A percentile compares a stretch with the other conserved stretches of the same genome.
phyloP scores from a whole-genome alignment of 1,140 invertebrate species.

The Apocrypta bakeri region DNA sequence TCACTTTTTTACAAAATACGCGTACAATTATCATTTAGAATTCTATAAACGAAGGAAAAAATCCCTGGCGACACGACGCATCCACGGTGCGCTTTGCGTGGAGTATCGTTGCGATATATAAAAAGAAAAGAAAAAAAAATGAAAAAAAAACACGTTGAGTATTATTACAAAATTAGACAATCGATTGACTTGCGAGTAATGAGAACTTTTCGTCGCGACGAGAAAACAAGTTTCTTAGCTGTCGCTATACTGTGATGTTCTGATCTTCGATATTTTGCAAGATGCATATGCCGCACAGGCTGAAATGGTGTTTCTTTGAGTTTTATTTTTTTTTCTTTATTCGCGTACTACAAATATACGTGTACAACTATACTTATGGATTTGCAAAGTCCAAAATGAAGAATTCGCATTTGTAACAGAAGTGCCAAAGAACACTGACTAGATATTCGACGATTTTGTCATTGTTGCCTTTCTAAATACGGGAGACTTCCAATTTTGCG shows the following conservation, averaged over 20 bases:
- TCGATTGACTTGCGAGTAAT: conserved; percentile 59
- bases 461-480: conserved; percentile 46
- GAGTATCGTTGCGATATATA: conserved; percentile 57
- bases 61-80: conserved; percentile 30
- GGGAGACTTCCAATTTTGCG: conserved; percentile 39
- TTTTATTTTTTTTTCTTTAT: conserved; percentile 37
- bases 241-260: conserved; percentile 50
- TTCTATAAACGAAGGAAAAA: conserved; percentile 44
- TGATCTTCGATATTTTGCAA: conserved; percentile 47
- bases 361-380: conserved; percentile 40
- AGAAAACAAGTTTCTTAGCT: conserved; percentile 41
- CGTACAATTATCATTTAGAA: conserved; percentile 39
- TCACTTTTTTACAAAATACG: conserved; percentile 48
- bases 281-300: background rate
- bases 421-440: conserved; percentile 56
- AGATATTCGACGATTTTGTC: conserved; percentile 49
- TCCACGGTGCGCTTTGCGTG: conserved; percentile 20
- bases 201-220: conserved; percentile 57
- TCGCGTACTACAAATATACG: conserved; percentile 28
- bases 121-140: no score
- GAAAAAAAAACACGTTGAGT: conserved; percentile 58
- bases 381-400: conserved; percentile 36
- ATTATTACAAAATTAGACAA: conserved; percentile 63
- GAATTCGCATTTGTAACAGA: conserved; percentile 49
- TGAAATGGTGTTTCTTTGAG: conserved; percentile 28